Evolutionary conservation across 2,113 vertebrate genomes (phyloP).

Genomic region (Pan troglodytes): DNA sequence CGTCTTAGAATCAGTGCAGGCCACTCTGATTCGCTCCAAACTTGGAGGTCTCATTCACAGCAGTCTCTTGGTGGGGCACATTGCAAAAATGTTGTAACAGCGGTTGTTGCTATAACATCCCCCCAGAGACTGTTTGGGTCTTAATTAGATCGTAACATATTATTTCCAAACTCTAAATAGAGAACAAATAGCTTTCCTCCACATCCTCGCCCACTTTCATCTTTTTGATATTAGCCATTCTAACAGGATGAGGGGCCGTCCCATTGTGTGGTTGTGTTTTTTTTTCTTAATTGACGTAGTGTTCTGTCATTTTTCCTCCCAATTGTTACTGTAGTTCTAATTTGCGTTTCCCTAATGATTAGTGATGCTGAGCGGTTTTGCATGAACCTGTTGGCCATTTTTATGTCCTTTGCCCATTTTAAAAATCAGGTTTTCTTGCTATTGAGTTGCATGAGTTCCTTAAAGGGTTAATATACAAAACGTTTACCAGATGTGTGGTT

Average conservation of each 20-base stretch:
- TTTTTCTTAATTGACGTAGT: not conserved
- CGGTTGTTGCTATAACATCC: not conserved
- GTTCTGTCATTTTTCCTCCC: not conserved
- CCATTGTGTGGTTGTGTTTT: not conserved
- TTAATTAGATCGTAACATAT: not conserved
- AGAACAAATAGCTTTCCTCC: not conserved
- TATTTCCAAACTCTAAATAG: not conserved
- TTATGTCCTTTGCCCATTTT: not conserved
- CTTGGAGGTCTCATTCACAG: not conserved
- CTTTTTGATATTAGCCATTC: not conserved
- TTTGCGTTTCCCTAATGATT: not conserved
- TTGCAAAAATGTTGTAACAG: too few relatives aligned
- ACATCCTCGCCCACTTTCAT: not conserved
- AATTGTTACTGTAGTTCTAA: not conserved
- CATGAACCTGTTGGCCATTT: not conserved
- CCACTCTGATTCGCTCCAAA: not conserved
- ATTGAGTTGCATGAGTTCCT: not conserved
- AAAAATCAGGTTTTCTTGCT: not conserved
- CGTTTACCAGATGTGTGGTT: not conserved
- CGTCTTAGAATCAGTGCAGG: not conserved
- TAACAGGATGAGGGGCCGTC: not conserved
- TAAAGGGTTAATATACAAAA: not conserved
- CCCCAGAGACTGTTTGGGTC: not conserved
- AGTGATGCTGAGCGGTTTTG: not conserved
- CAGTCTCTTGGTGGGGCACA: too few relatives aligned